Evolutionary conservation across 2,888 invertebrate genomes (phyloP).

Genomic region (Ectemnius cavifrons): DNA sequence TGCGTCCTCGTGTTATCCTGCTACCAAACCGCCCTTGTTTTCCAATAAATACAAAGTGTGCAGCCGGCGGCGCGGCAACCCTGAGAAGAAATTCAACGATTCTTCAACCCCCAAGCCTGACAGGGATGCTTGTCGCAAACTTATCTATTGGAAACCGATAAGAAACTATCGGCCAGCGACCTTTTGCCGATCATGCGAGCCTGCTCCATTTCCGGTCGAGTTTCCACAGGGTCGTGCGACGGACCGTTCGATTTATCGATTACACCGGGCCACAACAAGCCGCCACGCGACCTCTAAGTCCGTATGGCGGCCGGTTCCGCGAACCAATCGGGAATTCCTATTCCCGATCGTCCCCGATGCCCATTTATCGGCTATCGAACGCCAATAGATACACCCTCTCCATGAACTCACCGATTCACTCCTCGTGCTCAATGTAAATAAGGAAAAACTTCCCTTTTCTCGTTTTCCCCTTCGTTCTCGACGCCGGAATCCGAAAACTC

Average conservation of each 20-base stretch:
- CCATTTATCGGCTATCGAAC: constrained; percentile 67
- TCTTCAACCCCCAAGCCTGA: not conserved
- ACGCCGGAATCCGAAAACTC: not conserved
- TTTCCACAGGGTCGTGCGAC: constrained; percentile 63
- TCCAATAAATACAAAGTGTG: constrained; percentile 76
- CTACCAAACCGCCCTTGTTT: constrained; percentile 77
- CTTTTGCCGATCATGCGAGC: constrained; percentile 55
- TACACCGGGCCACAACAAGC: constrained; percentile 27
- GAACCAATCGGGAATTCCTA: constrained; percentile 75
- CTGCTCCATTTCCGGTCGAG: constrained; percentile 74
- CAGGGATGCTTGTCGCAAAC: not conserved
- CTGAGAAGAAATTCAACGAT: constrained; percentile 18
- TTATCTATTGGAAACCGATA: constrained; percentile 43
- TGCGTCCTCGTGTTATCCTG: constrained; percentile 69
- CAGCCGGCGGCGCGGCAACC: constrained; percentile 16
- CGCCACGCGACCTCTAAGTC: constrained; percentile 65
- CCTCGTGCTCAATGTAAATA: too few relatives aligned
- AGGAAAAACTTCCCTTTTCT: too few relatives aligned
- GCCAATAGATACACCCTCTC: constrained; percentile 35
- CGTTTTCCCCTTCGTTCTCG: too few relatives aligned
- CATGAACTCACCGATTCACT: too few relatives aligned
- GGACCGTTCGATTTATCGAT: constrained; percentile 67
- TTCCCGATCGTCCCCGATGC: constrained; percentile 65
- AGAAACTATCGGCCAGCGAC: constrained; percentile 38
- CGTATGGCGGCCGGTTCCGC: constrained; percentile 69